These are phyloP conservation scores for Diphyllodes magnificus DNA, from an alignment of 2,113 vertebrate genomes.

Conservation along the genomic window DNA sequence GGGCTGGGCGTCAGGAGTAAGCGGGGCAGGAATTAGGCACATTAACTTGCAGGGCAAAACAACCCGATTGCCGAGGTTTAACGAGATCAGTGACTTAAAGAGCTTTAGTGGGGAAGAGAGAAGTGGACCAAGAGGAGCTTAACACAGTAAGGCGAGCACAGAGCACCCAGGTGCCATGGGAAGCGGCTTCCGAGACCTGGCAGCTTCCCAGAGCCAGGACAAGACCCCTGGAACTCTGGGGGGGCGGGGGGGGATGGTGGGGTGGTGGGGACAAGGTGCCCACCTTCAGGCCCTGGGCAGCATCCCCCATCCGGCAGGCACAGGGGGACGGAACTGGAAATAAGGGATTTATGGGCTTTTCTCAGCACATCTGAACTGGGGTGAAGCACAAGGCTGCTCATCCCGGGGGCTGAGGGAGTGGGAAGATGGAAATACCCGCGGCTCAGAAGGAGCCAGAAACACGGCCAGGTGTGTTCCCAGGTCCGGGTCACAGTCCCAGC, in stretches of 20 bases:
- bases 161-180: neutral
- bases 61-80: neutral
- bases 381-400: neutral
- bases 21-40: neutral
- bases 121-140: conserved; percentile 30
- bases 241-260: accelerated
- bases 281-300: neutral
- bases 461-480: neutral
- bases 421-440: accelerated
- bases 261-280: neutral
- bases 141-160: neutral
- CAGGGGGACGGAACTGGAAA: neutral
- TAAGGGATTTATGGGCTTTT: neutral
- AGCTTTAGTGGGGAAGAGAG: neutral
- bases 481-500: neutral
- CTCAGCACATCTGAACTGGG: neutral
- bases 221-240: neutral
- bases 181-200: accelerated
- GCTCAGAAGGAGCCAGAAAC: neutral
- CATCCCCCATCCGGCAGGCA: neutral
- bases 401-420: accelerated
- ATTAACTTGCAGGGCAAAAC: neutral
- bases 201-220: neutral
- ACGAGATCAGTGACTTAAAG: conserved; percentile 33
- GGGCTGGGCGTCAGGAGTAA: neutral